Conservation (phyloP, 2,888 invertebrate species). For the Eupithecia inturbata region DNA sequence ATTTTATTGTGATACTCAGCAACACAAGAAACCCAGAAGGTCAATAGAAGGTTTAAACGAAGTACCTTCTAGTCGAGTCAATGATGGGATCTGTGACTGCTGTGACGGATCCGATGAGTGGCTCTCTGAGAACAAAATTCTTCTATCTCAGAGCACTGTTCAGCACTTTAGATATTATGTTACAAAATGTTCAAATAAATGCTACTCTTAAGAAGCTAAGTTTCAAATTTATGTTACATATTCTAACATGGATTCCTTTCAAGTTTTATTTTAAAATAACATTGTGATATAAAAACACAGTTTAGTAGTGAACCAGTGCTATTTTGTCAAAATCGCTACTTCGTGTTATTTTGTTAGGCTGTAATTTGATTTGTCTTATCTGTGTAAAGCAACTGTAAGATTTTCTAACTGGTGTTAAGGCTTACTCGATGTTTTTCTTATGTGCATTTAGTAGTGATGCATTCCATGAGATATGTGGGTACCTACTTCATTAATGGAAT, state of each 20-base stretch:
- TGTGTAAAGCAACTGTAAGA: not conserved
- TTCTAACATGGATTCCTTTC: not conserved
- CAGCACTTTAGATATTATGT: constrained; percentile 67
- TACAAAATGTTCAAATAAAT: constrained; percentile 63
- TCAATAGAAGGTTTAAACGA: constrained; percentile 58
- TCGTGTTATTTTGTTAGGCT: not conserved
- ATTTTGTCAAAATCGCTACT: not conserved
- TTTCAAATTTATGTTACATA: not conserved
- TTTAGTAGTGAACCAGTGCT: not conserved
- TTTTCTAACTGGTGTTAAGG: not conserved
- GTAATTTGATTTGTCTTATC: not conserved
- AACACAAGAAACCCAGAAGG: constrained; percentile 55
- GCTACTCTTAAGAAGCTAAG: constrained; percentile 37
- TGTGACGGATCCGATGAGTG: constrained; percentile 97
- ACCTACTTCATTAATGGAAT: not conserved
- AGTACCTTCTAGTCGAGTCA: constrained; percentile 91
- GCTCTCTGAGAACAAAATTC: constrained; percentile 59
- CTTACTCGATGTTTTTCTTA: not conserved
- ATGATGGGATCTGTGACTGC: constrained; percentile 97
- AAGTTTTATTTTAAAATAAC: not conserved
- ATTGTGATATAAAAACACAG: not conserved
- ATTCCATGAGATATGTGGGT: not conserved
- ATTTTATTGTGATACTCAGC: constrained; percentile 91
- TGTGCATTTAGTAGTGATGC: not conserved
- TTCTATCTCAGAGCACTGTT: constrained; percentile 65